Base-by-base conservation (phyloP, 2,888 invertebrate genomes). In the Molorchus minor region DNA sequence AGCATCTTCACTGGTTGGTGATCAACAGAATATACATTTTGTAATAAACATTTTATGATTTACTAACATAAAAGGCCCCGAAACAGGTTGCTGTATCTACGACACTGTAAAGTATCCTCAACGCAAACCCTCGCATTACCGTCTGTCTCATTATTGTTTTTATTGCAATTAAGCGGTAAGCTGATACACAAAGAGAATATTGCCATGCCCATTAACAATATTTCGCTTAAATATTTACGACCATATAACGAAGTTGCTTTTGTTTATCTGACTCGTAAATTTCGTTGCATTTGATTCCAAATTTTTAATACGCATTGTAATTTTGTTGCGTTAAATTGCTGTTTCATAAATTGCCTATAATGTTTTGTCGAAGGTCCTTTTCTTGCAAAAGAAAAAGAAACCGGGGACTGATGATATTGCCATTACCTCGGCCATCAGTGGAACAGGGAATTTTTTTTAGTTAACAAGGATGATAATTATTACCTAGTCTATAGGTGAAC, bases 111-210 rank as follows among this genome's bases (percentile, higher is more conserved):
- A 17, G 12, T 12, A 21, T 21, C 38, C 49, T 49, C 49, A 16
- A 38, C 16, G 49, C 36, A 25, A 38, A 49, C 49, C 49, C 49
- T 49, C 53, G 54, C 59, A 61, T 63, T 62, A 69, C 62, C 68
- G 67, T 67, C 62, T 67, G 67, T 67, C 68, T 63, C 68, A 65
- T 72, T 73, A 73, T 72, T 73, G 72, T 74, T 74, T 75, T 73
- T 73, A 73, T 75, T 71, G 69, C 72, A 71, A 73, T 74, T 75
- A 73, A 70, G 69, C 70, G 70, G 75, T 73, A 75, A 74, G 65
- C 63, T 69, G 75, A 74, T 73, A 72, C 71, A 72, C 71, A 75
- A 75, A 75, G 74, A 63, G 75, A 72, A 74, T 74, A 71, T 65
- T 67, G 64, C 70, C 64, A 57, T 65, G 64, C 59, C 65, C 69